Evolutionary conservation across 2,797 vertebrate genomes (phyloP).

Genomic region (Hoplostethus atlanticus): DNA sequence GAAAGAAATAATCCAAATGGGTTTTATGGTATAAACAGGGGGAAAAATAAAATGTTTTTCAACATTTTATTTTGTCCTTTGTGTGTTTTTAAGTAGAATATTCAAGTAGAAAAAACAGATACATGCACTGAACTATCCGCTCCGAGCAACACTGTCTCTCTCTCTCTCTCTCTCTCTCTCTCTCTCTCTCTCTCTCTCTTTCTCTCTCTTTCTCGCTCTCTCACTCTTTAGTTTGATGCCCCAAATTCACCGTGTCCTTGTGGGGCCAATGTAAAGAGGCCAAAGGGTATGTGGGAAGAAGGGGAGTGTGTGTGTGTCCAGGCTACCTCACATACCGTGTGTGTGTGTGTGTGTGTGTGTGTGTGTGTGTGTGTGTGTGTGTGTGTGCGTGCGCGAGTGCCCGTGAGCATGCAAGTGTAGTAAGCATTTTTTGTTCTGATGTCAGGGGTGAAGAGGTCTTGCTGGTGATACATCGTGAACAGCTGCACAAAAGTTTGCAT

Average conservation of each 20-base stretch:
- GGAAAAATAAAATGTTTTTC: too few species aligned
- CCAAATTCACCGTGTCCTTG: constrained; percentile 68
- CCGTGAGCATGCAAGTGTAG: too few species aligned
- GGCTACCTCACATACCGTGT: constrained; percentile 31
- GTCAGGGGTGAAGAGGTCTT: constrained; percentile 74
- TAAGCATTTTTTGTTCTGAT: constrained; percentile 72
- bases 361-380: constrained; percentile 59
- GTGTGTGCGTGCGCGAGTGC: constrained; percentile 29
- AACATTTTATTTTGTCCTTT: background rate
- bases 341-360: constrained; percentile 17
- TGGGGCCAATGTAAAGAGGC: constrained; percentile 61
- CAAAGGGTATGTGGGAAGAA: constrained; percentile 73
- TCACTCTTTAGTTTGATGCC: constrained; percentile 46
- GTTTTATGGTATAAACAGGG: background rate
- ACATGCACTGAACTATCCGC: background rate
- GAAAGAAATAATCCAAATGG: background rate
- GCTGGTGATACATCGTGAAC: constrained; percentile 81
- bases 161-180: constrained; percentile 27
- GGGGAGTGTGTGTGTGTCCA: constrained; percentile 34
- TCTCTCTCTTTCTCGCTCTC: constrained; percentile 40
- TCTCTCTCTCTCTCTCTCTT: constrained; percentile 8
- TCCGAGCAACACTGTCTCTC: constrained; percentile 6
- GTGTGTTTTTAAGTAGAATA: constrained; percentile 1
- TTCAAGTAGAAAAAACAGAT: constrained; percentile 17
- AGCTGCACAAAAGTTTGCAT: constrained; percentile 82